Percentiles rank a stretch among this genome's conserved stretches.
Evolutionary conservation across 23 tunicate species (phyloP).

Genomic region (Ascidia mentula): DNA sequence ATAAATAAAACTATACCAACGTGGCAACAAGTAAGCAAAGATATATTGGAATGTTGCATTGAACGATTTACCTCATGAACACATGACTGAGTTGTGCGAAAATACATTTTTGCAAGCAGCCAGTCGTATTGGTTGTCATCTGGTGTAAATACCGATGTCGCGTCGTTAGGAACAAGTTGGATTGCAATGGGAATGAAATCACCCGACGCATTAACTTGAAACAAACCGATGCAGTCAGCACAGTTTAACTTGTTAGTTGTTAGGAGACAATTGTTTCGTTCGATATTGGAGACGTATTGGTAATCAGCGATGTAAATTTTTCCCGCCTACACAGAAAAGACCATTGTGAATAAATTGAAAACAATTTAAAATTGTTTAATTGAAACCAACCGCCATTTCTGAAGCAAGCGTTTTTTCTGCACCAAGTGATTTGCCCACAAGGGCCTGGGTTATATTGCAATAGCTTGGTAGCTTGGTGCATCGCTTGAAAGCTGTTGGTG

Average conservation of each 20-base stretch:
- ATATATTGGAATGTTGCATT: too few relatives aligned
- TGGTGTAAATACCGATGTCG: constrained; percentile 40
- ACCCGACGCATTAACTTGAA: constrained; percentile 20
- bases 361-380: neutral
- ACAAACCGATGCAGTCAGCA: constrained; percentile 45
- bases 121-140: constrained; percentile 48
- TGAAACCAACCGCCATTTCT: constrained; percentile 56
- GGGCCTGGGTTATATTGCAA: constrained; percentile 28
- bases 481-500: constrained; percentile 27
- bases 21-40: too few relatives aligned
- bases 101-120: constrained; percentile 78
- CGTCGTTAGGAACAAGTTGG: constrained; percentile 53
- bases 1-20: too few relatives aligned
- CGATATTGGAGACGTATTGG: neutral
- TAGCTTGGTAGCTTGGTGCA: constrained; percentile 34
- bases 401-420: constrained; percentile 15
- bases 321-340: constrained; percentile 42
- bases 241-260: constrained; percentile 21
- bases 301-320: constrained; percentile 40
- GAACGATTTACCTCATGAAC: constrained; percentile 47
- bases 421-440: neutral
- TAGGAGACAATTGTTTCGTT: constrained; percentile 16
- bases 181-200: constrained; percentile 62
- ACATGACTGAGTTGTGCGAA: neutral
- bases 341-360: too few relatives aligned